Base-by-base conservation (phyloP, 2,797 vertebrate genomes). In the Coccyzus lansbergi region DNA sequence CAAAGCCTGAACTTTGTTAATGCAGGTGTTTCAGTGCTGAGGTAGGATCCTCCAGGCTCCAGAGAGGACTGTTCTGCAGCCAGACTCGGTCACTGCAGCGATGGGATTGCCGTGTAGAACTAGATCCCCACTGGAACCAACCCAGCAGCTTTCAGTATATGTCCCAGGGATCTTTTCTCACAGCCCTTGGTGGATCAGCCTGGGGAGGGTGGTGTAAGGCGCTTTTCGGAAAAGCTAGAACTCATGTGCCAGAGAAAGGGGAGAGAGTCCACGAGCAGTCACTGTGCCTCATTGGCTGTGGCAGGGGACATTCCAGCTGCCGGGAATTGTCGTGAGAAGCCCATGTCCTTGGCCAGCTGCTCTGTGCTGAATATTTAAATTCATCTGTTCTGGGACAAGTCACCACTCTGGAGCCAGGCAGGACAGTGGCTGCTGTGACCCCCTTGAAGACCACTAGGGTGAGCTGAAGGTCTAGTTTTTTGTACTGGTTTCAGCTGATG, bases 171-270 rank as follows among this genome's bases (percentile, higher is more conserved):
- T 8, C 2, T 1, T 1, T 71, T 22, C 3, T 38, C 38, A 14
- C 52, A 2, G 1, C 18, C 44, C 16, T 8, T 0, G 0, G 9
- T 10, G 15, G 51, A 63, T 81, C n/a, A 0, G n/a, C n/a, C 52
- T 40, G 34, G 8, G 0, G 0, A 44, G 20, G 42, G 13, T 5
- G 0, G 3, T 4, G 44, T 2, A 33, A 71, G 40, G 10, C 0
- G 2, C 2, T 88, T 92, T 80, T 51, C 2, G 13, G 64, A 77
- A 62, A 33, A 25, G 26, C 10, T 38, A 9, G 38, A 31, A 0
- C 33, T 62, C 25, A 0, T 3, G 28, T 49, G 33, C 59, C 67
- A 51, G 64, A 42, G 59, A 65, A 62, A 88, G 36, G 38, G 26
- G 18, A 77, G 89, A 51, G 55, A 88, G 34, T 5, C 62, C 77